Evolutionary conservation across 2,888 invertebrate species (phyloP).

Genomic region (Acanthosepion lycidas): DNA sequence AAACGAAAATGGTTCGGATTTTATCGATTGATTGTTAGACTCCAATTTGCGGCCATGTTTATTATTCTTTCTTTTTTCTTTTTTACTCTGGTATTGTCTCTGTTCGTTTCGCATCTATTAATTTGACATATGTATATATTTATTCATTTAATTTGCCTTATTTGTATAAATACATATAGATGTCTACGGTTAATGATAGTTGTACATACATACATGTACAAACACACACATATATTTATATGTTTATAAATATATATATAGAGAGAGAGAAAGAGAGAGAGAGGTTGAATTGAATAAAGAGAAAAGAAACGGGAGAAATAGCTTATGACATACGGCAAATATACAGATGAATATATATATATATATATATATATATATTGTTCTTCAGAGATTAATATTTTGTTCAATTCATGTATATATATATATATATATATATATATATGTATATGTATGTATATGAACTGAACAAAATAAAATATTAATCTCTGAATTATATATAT

Average conservation of each 20-base stretch:
- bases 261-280: no score
- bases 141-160: no score
- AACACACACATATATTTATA: neutral
- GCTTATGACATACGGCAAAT: no score
- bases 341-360: neutral
- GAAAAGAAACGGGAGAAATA: no score
- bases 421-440: neutral
- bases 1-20: no score
- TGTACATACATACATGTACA: neutral
- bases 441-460: neutral
- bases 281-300: no score
- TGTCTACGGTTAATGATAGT: no score
- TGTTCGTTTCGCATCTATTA: neutral
- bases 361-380: neutral
- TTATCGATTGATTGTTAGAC: no score
- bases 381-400: no score
- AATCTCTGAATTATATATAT: neutral
- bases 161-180: no score
- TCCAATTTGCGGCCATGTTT: no score
- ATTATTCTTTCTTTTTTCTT: neutral
- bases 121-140: neutral
- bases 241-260: neutral
- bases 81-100: neutral
- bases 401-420: neutral
- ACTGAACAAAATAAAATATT: neutral